Evolutionary conservation across 1,140 invertebrate genomes (phyloP), one percentile per base, ranked within the genome.

Genomic region (Tetramorium simillimum): DNA sequence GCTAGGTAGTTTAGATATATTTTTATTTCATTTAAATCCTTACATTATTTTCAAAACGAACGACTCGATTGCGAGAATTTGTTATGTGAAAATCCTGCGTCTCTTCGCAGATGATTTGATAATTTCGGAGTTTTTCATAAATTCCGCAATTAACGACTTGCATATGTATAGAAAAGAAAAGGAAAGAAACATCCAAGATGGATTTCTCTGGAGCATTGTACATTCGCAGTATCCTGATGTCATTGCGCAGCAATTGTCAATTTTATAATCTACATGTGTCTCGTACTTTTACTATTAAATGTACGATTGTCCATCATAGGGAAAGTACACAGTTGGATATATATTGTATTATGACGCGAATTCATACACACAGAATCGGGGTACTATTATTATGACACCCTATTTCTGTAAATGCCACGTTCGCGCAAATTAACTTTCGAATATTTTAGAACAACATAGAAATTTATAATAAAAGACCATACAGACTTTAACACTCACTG

Each of bases 231-330:
- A 75, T 58, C 7, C n/a, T 33, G 28, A 58, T 7, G 56, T 86
- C 56, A 14, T 67, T 88, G 65, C 63, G 80, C 77, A 51, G 85
- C 28, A 88, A 78, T 58, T 65, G 86, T 89, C 86, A 89, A 89
- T 88, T 89, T 88, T 87, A 88, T 85, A 46, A 89, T 78, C 65
- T 84, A 87, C 69, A 56, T 63, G 86, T 84, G 24, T 72, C 46
- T 84, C 78, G 69, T 84, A 73, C 80, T 0, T 84, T 82, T 72
- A 72, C 3, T 82, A 75, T 84, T 62, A 60, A 70, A 75, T 18
- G 40, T 84, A 84, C 80, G 69, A 82, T 62, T 60, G 53, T 84
- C 80, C 80, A 49, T 84, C 24, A n/a, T 75, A 49, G 53, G 14
- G 53, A 84, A 84, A 84, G 67, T 82, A 73, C n/a, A 67, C 62